phyloP scores from a whole-genome alignment of 2,113 vertebrate species.

The Orycteropus afer region DNA sequence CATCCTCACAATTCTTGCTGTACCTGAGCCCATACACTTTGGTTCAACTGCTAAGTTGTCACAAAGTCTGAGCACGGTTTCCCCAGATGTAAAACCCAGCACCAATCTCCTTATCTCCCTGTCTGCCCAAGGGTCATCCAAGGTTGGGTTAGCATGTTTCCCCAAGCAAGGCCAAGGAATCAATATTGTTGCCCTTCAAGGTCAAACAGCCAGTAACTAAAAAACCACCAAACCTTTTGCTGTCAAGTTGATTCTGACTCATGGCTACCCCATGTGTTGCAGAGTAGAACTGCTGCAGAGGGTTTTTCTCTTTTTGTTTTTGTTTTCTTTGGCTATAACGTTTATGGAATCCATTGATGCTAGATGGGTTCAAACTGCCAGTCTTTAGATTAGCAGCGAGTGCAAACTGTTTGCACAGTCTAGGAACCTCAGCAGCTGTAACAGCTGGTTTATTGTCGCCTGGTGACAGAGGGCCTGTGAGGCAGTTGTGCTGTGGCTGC shows the following conservation, averaged over 20 bases:
- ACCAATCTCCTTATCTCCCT: neutral
- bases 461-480: slow-evolving; percentile 6
- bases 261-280: neutral
- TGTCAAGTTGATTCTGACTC: neutral
- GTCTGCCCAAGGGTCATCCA: neutral
- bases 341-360: neutral
- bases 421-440: neutral
- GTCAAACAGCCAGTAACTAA: neutral
- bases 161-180: slow-evolving; percentile 25
- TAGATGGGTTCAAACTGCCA: neutral
- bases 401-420: neutral
- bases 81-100: neutral
- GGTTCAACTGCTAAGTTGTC: neutral
- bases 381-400: neutral
- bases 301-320: too few species aligned
- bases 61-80: neutral
- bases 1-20: too few species aligned
- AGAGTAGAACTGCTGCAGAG: neutral
- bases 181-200: neutral
- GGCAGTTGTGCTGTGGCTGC: neutral
- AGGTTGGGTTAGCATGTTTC: neutral
- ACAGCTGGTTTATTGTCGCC: slow-evolving; percentile 63
- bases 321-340: neutral
- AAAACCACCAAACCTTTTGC: neutral
- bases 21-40: too few species aligned